Evolutionary conservation across 2,113 vertebrate species (phyloP).

Genomic region (Dryoscopus gambensis): DNA sequence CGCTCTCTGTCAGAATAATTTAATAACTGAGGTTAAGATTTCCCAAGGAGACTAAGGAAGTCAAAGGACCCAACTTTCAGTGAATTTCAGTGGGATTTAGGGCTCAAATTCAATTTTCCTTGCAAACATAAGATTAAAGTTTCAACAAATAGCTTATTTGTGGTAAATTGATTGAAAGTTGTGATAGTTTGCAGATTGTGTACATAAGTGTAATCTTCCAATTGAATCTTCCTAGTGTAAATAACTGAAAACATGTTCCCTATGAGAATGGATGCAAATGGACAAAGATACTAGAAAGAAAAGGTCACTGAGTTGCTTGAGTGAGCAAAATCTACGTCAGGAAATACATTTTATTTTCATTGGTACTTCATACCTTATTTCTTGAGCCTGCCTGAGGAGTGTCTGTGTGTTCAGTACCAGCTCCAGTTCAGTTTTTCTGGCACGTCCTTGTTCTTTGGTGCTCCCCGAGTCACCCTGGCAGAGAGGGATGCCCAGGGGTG

Average conservation of each 20-base stretch:
- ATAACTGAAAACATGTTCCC: background rate
- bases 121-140: background rate
- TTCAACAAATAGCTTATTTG: background rate
- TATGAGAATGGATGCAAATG: background rate
- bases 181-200: background rate
- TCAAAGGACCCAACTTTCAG: background rate
- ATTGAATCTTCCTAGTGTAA: background rate
- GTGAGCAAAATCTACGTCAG: background rate
- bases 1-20: background rate
- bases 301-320: background rate
- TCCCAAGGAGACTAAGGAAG: background rate
- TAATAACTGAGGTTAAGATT: background rate
- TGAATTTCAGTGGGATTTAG: background rate
- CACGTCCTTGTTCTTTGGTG: background rate
- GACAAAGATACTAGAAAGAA: background rate
- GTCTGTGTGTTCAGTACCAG: background rate
- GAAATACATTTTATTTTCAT: background rate
- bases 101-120: background rate
- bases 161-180: background rate
- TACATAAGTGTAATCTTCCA: background rate
- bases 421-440: background rate
- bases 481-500: background rate
- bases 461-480: background rate
- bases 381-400: background rate
- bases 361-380: background rate